Base-by-base conservation (phyloP, 2,113 vertebrate species). In the Oostethus manadensis region DNA sequence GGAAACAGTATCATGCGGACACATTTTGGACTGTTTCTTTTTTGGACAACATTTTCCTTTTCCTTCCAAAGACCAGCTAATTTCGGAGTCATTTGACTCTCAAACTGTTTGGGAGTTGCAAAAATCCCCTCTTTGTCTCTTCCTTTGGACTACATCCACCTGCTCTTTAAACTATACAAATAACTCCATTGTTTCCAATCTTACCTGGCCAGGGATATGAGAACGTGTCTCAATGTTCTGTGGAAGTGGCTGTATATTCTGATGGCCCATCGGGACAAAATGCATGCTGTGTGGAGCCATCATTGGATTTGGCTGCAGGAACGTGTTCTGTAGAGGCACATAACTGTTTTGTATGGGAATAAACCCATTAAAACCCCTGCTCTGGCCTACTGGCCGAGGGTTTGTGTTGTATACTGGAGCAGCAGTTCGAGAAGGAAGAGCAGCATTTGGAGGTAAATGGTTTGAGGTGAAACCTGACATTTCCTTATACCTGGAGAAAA, bases 181-280 rank as follows among this genome's bases (percentile, higher is more conserved):
- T 42, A 8, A 13, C 10, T 13, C 1, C n/a, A 54, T 54, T 54
- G 51, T 18, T 20, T 2, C 1, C 8, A 55, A 40, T 8, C 21
- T 14, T 55, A 55, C 53, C 53, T 55, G 53, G 13, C 53, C 53
- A 40, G 53, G 53, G 4, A 55, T 55, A 35, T 40, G 33, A 21
- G 53, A 35, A 55, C 53, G 53, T 8, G 53, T 15, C 18, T 55
- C 53, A 21, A 55, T 42, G 35, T 55, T 55, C 35, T 55, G 53
- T 21, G 53, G 6, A 15, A 55, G 35, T 14, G 53, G 53, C 21
- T 55, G 53, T 40, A 55, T 55, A 40, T 55, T 55, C 35, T 55
- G 53, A 55, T 21, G 53, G 53, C 53, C 20, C 53, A 55, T 55
- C 20, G 53, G 53, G 13, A 55, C 53, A 55, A 55, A 55, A 20